Conservation (phyloP, 2,888 invertebrate genomes). For the Cerceris ruficornis region DNA sequence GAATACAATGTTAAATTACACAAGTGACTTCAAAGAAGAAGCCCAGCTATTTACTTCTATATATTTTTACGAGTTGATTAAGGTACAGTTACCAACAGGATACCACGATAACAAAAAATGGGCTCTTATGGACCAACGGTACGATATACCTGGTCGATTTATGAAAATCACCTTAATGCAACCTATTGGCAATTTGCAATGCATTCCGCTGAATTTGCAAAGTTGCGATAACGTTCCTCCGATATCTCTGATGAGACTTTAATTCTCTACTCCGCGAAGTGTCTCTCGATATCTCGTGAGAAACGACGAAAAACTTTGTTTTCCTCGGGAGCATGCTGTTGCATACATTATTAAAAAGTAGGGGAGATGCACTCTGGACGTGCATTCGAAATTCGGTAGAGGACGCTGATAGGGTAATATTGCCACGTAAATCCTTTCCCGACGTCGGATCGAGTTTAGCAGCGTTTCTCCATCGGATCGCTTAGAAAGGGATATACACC, state of each 20-base stretch:
- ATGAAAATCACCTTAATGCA: conserved; percentile 48
- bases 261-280: conserved; percentile 17
- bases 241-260: conserved; percentile 36
- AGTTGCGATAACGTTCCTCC: conserved; percentile 1
- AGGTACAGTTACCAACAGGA: conserved; percentile 61
- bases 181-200: neutral
- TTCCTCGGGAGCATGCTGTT: conserved; percentile 3
- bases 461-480: conserved; percentile 22
- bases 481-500: conserved; percentile 13
- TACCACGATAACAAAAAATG: conserved; percentile 62
- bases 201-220: neutral
- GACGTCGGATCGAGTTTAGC: conserved; percentile 36
- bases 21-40: conserved; percentile 28
- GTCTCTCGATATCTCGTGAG: too few species aligned
- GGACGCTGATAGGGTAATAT: conserved; percentile 11
- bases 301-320: too few species aligned
- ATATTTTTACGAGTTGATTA: conserved; percentile 67
- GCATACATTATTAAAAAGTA: conserved; percentile 43
- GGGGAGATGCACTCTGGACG: conserved; percentile 13
- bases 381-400: conserved; percentile 29
- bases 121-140: conserved; percentile 44
- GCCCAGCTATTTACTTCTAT: conserved; percentile 28
- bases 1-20: conserved; percentile 30
- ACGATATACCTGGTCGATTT: conserved; percentile 67
- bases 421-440: conserved; percentile 18